phyloP scores from a whole-genome alignment of 2,888 invertebrate genomes.

The Rotaria magnacalcarata region DNA sequence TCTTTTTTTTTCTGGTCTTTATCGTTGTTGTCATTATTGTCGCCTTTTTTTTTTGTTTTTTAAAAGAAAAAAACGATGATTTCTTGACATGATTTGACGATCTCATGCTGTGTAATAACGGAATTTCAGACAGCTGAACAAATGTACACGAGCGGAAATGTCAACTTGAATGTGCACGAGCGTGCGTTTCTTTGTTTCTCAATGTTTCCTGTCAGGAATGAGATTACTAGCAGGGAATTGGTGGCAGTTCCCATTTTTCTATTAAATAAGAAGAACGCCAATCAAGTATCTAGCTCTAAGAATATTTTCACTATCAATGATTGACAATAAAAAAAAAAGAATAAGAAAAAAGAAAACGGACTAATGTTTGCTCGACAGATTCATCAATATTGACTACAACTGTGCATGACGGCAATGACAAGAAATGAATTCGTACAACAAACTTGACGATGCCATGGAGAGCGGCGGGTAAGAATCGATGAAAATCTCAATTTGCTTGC shows the following conservation, averaged over 20 bases:
- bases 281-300: not conserved
- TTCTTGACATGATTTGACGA: slow-evolving; percentile 12
- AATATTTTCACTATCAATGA: not conserved
- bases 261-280: not conserved
- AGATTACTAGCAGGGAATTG: not conserved
- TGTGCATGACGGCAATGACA: not conserved
- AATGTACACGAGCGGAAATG: slow-evolving; percentile 25
- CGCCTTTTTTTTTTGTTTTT: slow-evolving; percentile 23
- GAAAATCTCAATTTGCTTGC: slow-evolving; percentile 17
- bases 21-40: not conserved
- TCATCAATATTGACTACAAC: slow-evolving; percentile 9
- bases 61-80: slow-evolving; percentile 18
- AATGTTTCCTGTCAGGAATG: slow-evolving; percentile 4
- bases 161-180: slow-evolving; percentile 15
- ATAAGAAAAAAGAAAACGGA: not conserved
- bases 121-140: slow-evolving; percentile 25
- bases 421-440: slow-evolving; percentile 22
- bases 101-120: slow-evolving; percentile 13
- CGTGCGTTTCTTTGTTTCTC: slow-evolving; percentile 20
- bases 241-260: not conserved
- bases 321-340: not conserved
- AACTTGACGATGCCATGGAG: slow-evolving; percentile 6
- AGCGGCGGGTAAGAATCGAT: not conserved
- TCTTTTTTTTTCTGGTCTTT: not conserved
- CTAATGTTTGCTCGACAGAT: slow-evolving; percentile 5